These are phyloP conservation scores for Cheilosia variabilis DNA, from an alignment of 2,888 invertebrate species.

Conservation along the genomic window DNA sequence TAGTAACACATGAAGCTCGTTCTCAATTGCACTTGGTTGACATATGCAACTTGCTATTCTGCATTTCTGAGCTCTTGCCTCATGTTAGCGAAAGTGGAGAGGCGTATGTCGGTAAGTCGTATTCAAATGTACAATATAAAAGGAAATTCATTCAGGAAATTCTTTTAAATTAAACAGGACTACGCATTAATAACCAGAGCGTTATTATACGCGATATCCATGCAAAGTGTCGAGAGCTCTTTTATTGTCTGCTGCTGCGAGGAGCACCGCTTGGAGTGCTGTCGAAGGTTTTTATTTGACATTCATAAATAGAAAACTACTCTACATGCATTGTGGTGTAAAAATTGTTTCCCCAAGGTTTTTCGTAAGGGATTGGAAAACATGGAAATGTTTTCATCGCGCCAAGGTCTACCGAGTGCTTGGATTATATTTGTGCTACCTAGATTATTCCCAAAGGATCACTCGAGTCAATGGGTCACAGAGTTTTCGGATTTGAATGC, in stretches of 20 bases:
- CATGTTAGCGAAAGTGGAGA: slow-evolving; percentile 87
- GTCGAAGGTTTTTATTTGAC: slow-evolving; percentile 87
- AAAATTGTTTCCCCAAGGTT: slow-evolving; percentile 80
- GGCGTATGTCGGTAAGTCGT: slow-evolving; percentile 82
- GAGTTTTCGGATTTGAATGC: slow-evolving; percentile 85
- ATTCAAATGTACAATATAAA: background rate
- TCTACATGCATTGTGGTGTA: background rate
- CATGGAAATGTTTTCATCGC: slow-evolving; percentile 85
- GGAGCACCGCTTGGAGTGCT: slow-evolving; percentile 90
- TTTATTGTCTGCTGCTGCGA: slow-evolving; percentile 89
- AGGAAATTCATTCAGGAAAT: slow-evolving; percentile 7
- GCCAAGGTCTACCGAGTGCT: slow-evolving; percentile 86
- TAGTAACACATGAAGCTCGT: slow-evolving; percentile 86
- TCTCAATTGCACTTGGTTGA: slow-evolving; percentile 88
- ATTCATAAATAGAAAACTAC: slow-evolving; percentile 38
- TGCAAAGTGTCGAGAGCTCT: slow-evolving; percentile 91
- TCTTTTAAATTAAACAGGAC: slow-evolving; percentile 82
- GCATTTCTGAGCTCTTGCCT: slow-evolving; percentile 89
- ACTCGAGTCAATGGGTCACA: slow-evolving; percentile 82
- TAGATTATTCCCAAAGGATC: slow-evolving; percentile 85
- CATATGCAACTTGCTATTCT: slow-evolving; percentile 90
- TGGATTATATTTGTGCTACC: slow-evolving; percentile 90
- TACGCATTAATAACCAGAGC: slow-evolving; percentile 85
- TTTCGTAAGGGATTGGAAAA: slow-evolving; percentile 86
- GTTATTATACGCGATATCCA: slow-evolving; percentile 92